phyloP scores from a whole-genome alignment of 2,888 invertebrate genomes.

The Caenorhabditis japonica region DNA sequence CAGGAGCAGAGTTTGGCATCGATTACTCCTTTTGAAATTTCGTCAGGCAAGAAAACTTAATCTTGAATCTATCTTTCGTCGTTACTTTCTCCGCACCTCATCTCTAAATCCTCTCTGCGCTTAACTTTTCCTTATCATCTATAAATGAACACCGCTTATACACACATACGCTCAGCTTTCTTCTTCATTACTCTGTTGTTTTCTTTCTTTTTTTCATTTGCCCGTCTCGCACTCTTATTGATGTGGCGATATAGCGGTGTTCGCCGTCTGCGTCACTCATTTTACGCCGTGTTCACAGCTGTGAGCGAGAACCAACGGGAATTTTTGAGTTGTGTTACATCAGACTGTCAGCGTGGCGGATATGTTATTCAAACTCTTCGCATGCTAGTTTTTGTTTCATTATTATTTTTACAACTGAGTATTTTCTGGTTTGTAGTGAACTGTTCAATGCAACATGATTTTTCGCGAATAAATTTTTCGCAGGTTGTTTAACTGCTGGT shows the following conservation, averaged over 20 bases:
- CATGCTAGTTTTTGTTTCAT: too few relatives aligned
- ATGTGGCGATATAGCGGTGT: conserved; percentile 9
- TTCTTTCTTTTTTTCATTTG: conserved; percentile 39
- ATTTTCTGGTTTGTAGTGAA: too few relatives aligned
- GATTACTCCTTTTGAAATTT: conserved; percentile 23
- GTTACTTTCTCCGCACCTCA: not conserved
- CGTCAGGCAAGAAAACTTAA: too few relatives aligned
- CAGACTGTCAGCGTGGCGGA: too few relatives aligned
- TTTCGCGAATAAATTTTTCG: too few relatives aligned
- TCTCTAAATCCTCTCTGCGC: conserved; percentile 2
- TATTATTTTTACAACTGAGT: too few relatives aligned
- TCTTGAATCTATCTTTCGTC: not conserved
- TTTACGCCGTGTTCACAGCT: not conserved
- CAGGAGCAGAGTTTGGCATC: conserved; percentile 37
- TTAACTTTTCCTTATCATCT: conserved; percentile 9
- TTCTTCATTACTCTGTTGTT: conserved; percentile 22
- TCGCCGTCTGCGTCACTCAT: conserved; percentile 22
- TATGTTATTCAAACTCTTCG: too few relatives aligned
- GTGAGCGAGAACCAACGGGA: conserved; percentile 13
- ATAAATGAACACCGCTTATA: conserved; percentile 21
- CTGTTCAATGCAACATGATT: too few relatives aligned
- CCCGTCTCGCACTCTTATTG: conserved; percentile 13
- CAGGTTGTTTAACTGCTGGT: too few relatives aligned
- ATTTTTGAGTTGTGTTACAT: conserved; percentile 2
- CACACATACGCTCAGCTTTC: too few relatives aligned